These are phyloP conservation scores for Phasia obesa DNA, from an alignment of 2,888 invertebrate genomes.

Conservation along the genomic window DNA sequence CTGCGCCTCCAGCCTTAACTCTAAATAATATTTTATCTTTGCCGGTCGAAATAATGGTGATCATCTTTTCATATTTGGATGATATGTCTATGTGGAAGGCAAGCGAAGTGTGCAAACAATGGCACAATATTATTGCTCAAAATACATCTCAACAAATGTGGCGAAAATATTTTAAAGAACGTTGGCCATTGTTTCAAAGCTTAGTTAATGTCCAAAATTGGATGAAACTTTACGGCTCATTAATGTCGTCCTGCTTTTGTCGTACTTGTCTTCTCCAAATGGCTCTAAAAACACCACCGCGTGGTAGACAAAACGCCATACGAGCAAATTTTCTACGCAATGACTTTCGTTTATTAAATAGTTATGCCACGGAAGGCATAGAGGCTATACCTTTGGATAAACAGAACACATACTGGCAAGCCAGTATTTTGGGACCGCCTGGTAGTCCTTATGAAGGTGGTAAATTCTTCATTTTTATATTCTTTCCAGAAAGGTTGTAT, in stretches of 20 bases:
- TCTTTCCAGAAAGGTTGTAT: constrained; percentile 90
- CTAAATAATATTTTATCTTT: constrained; percentile 76
- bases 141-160: constrained; percentile 91
- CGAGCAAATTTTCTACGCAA: constrained; percentile 90
- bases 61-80: constrained; percentile 94
- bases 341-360: constrained; percentile 85
- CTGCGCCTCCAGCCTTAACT: constrained; percentile 10
- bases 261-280: constrained; percentile 93
- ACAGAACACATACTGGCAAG: constrained; percentile 91
- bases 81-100: constrained; percentile 95
- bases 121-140: constrained; percentile 91
- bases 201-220: constrained; percentile 88
- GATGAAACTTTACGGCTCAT: constrained; percentile 88
- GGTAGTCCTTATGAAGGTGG: constrained; percentile 98
- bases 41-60: constrained; percentile 87
- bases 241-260: constrained; percentile 92
- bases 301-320: constrained; percentile 90
- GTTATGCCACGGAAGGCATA: constrained; percentile 82
- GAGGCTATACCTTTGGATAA: constrained; percentile 82
- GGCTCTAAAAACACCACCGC: constrained; percentile 87
- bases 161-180: constrained; percentile 88
- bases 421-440: constrained; percentile 94
- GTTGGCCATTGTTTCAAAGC: constrained; percentile 95
- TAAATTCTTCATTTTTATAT: constrained; percentile 93
- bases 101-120: constrained; percentile 92